phyloP scores from a whole-genome alignment of 2,888 invertebrate genomes.

The Gasteruption jaculator region DNA sequence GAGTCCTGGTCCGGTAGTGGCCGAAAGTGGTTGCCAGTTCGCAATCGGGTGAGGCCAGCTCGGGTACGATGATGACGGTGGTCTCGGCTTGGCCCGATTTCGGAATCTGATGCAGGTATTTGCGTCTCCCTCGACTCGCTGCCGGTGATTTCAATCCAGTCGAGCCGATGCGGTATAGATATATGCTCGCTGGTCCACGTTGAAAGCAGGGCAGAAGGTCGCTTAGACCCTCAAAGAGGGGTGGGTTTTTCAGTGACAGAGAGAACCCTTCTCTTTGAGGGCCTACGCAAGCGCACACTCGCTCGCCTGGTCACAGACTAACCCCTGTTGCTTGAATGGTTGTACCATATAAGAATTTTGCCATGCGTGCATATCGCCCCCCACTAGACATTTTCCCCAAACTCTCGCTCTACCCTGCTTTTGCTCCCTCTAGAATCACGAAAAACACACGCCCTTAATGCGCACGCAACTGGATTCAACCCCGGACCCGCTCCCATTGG shows the following conservation, averaged over 20 bases:
- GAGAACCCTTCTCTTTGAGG: slow-evolving; percentile 22
- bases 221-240: slow-evolving; percentile 25
- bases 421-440: too few species aligned
- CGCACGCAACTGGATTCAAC: slow-evolving; percentile 9
- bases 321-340: too few species aligned
- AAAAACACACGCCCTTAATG: too few species aligned
- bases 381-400: too few species aligned
- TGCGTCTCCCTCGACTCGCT: too few species aligned
- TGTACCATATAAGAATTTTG: too few species aligned
- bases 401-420: too few species aligned
- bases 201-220: slow-evolving; percentile 22
- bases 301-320: slow-evolving; percentile 44
- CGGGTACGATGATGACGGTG: neutral
- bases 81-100: neutral
- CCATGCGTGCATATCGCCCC: too few species aligned
- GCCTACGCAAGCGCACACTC: slow-evolving; percentile 44
- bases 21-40: neutral
- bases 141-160: slow-evolving; percentile 28
- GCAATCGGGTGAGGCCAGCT: neutral
- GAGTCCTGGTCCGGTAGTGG: neutral
- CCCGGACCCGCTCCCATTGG: slow-evolving; percentile 4
- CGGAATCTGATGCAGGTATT: too few species aligned
- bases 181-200: too few species aligned
- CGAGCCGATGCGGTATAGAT: slow-evolving; percentile 18
- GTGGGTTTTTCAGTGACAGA: neutral